A percentile compares a stretch with the other conserved stretches of the same genome.
These are phyloP conservation scores for Nansenia antarctica DNA, from an alignment of 2,113 vertebrate species.

Conservation along the genomic window DNA sequence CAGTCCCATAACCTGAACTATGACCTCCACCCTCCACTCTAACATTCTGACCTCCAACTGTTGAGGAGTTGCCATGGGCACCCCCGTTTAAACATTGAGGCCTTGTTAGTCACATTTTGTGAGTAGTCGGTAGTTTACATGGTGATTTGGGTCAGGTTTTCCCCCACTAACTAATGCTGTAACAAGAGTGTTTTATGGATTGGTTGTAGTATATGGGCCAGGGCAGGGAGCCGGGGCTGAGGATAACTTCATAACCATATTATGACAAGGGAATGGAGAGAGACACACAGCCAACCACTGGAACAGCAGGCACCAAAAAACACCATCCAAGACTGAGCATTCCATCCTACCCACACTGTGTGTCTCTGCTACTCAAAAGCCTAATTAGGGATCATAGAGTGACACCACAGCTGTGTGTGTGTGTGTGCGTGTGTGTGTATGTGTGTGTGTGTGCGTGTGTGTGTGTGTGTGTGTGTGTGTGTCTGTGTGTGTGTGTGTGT, in stretches of 20 bases:
- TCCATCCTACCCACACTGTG: constrained; percentile 57
- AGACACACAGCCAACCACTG: not conserved
- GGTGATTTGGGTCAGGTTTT: not conserved
- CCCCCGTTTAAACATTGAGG: not conserved
- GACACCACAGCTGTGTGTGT: constrained; percentile 55
- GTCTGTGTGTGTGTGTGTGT: constrained; percentile 4
- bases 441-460: constrained; percentile 27
- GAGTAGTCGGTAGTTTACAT: not conserved
- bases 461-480: constrained; percentile 10
- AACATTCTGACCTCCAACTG: not conserved
- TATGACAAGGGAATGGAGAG: too few relatives aligned
- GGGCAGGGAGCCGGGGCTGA: too few relatives aligned
- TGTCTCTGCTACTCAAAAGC: constrained; percentile 47
- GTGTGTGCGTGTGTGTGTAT: constrained; percentile 32
- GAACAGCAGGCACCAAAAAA: constrained; percentile 56
- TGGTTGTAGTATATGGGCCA: too few relatives aligned
- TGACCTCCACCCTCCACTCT: not conserved
- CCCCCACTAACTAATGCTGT: too few relatives aligned
- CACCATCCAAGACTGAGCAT: constrained; percentile 49
- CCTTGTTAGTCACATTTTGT: not conserved
- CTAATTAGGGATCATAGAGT: constrained; percentile 59
- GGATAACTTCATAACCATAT: too few relatives aligned
- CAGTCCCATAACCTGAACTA: not conserved
- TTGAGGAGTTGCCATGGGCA: not conserved
- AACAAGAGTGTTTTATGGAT: too few relatives aligned